These are phyloP conservation scores for Nothocercus julius DNA, from an alignment of 2,113 vertebrate genomes.

Conservation along the genomic window DNA sequence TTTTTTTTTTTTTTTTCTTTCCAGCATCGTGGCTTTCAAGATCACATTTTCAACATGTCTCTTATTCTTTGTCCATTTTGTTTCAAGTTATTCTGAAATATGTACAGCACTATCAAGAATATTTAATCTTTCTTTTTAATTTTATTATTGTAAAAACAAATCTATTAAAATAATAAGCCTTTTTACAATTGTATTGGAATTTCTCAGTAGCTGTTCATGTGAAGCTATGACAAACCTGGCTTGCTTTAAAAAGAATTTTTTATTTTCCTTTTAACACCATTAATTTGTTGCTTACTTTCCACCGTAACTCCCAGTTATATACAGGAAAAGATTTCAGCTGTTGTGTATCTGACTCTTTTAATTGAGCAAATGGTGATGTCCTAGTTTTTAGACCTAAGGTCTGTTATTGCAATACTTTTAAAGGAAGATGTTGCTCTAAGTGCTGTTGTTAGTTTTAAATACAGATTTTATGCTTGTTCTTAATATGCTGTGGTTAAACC, in stretches of 20 bases:
- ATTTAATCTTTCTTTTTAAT: constrained; percentile 78
- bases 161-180: constrained; percentile 74
- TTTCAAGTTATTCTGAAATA: constrained; percentile 77
- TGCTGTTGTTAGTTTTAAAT: constrained; percentile 91
- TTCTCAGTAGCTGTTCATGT: constrained; percentile 74
- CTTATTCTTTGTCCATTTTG: constrained; percentile 58
- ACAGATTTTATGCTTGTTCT: constrained; percentile 94
- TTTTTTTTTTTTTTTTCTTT: neutral
- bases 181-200: constrained; percentile 77
- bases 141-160: constrained; percentile 71
- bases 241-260: constrained; percentile 74
- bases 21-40: constrained; percentile 48
- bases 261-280: constrained; percentile 62
- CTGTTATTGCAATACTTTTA: constrained; percentile 94
- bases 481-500: constrained; percentile 90
- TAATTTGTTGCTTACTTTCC: constrained; percentile 76
- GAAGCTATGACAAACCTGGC: constrained; percentile 78
- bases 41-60: constrained; percentile 35
- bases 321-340: constrained; percentile 79
- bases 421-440: constrained; percentile 91
- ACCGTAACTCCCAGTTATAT: constrained; percentile 67
- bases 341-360: constrained; percentile 83
- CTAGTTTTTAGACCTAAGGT: constrained; percentile 91
- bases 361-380: constrained; percentile 90
- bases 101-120: constrained; percentile 79